Evolutionary conservation across 1,140 invertebrate species (phyloP), one percentile per base, ranked within the genome.

Genomic region (Lycorma delicatula): DNA sequence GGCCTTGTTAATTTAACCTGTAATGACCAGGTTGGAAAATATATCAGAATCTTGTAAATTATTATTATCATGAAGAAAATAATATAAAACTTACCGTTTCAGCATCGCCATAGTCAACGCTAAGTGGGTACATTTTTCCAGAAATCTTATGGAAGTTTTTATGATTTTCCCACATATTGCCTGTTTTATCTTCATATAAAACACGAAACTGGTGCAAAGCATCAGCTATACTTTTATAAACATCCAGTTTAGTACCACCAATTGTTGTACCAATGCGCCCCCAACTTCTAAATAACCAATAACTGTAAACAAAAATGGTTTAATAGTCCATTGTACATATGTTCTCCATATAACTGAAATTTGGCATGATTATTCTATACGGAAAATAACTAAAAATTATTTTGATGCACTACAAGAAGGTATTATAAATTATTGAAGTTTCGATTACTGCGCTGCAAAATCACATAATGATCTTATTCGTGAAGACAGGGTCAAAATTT

Each of bases 221-320:
- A 1, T 82, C 75, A 0, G 80, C 41, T 9, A 84, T 60, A 0
- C 67, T 58, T 6, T 58, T 11, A 61, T 77, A 80, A 0, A 72
- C 63, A 38, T 94, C 87, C 0, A 88, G 59, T 71, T 92, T 95
- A 25, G 77, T 83, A 11, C 82, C 83, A 9, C 93, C 95, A 65
- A 96, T 91, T 0, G 83, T 88, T 0, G 95, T 98, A 7, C 96
- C 94, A 65, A 97, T 93, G 61, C 96, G 79, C 18, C 97, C 97
- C 96, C 96, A 99, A 0, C 91, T 80, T 26, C 90, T 79, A 70
- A 93, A 96, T 11, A 96, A 63, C 81, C 83, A 92, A 71, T 81
- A 93, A 54, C 84, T 88, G 56, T 61, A 60, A 59, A 62, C 31
- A 38, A 61, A 34, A 49, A 58, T 44, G 1, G 7, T 44, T 20